A percentile compares a stretch with the other conserved stretches of the same genome.
phyloP scores from a whole-genome alignment of 2,888 invertebrate species.

The Teleiodes luculella region DNA sequence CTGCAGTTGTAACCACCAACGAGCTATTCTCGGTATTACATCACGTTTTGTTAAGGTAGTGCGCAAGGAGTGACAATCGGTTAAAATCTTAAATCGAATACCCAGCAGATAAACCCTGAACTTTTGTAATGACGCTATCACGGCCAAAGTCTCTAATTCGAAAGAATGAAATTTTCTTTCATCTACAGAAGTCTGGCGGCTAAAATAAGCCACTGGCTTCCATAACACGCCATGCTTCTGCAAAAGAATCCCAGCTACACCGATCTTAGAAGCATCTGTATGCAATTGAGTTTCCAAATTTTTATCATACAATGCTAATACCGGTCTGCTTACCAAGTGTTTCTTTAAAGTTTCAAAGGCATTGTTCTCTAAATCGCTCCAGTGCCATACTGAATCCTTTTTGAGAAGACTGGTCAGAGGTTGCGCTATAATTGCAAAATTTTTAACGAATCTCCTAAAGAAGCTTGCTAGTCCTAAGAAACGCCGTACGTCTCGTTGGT shows the following conservation, averaged over 20 bases:
- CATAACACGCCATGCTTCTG: constrained; percentile 24
- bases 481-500: constrained; percentile 30
- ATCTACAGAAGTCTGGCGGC: constrained; percentile 20
- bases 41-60: constrained; percentile 23
- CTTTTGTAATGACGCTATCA: constrained; percentile 24
- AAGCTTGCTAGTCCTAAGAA: constrained; percentile 34
- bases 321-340: constrained; percentile 13
- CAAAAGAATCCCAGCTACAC: constrained; percentile 31
- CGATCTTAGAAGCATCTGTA: constrained; percentile 35
- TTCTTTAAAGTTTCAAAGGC: constrained; percentile 25
- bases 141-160: constrained; percentile 3
- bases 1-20: constrained; percentile 27
- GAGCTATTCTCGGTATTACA: constrained; percentile 24
- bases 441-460: constrained; percentile 31
- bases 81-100: constrained; percentile 22
- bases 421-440: constrained; percentile 27
- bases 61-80: constrained; percentile 28
- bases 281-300: constrained; percentile 31
- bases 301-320: constrained; percentile 29
- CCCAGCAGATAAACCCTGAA: constrained; percentile 40
- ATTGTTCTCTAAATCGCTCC: constrained; percentile 11
- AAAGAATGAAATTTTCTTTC: constrained; percentile 23
- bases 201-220: constrained; percentile 21
- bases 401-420: constrained; percentile 14
- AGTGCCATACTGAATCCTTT: constrained; percentile 5